Evolutionary conservation across 2,888 invertebrate genomes (phyloP).

Genomic region (Danaus chrysippus): DNA sequence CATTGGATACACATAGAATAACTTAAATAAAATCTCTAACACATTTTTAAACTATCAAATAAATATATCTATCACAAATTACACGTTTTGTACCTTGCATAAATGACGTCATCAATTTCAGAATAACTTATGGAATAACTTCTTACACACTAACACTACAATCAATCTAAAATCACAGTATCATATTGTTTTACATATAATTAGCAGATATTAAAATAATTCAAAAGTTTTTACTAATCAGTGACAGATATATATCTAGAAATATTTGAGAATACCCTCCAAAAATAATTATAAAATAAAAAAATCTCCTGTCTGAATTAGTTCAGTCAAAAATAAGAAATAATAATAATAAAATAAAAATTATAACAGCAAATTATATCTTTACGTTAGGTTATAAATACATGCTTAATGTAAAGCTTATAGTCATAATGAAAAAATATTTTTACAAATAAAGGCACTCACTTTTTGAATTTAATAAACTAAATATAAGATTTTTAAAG

Average conservation of each 20-base stretch:
- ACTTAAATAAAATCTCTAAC: slow-evolving; percentile 29
- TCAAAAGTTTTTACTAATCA: slow-evolving; percentile 8
- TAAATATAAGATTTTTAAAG: background rate
- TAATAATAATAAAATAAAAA: no score
- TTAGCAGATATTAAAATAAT: background rate
- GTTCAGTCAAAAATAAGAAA: no score
- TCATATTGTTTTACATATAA: slow-evolving; percentile 38
- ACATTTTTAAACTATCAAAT: slow-evolving; percentile 24
- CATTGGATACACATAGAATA: slow-evolving; percentile 35
- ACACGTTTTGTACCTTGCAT: slow-evolving; percentile 58
- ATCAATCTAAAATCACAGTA: slow-evolving; percentile 47
- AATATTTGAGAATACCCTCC: background rate
- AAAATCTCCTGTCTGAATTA: no score
- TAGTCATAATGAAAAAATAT: slow-evolving; percentile 14
- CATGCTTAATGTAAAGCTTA: no score
- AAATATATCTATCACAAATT: slow-evolving; percentile 49
- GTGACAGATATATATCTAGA: slow-evolving; percentile 3
- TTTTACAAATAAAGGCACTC: slow-evolving; percentile 20
- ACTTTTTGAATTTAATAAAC: background rate
- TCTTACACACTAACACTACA: slow-evolving; percentile 23
- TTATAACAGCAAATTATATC: no score
- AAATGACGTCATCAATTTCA: background rate
- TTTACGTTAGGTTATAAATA: no score
- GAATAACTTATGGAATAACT: slow-evolving; percentile 22
- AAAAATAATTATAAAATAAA: background rate